A percentile compares a stretch with the other conserved stretches of the same genome.
These are phyloP conservation scores for Ametastegia equiseti DNA, from an alignment of 2,888 invertebrate species.

Conservation along the genomic window DNA sequence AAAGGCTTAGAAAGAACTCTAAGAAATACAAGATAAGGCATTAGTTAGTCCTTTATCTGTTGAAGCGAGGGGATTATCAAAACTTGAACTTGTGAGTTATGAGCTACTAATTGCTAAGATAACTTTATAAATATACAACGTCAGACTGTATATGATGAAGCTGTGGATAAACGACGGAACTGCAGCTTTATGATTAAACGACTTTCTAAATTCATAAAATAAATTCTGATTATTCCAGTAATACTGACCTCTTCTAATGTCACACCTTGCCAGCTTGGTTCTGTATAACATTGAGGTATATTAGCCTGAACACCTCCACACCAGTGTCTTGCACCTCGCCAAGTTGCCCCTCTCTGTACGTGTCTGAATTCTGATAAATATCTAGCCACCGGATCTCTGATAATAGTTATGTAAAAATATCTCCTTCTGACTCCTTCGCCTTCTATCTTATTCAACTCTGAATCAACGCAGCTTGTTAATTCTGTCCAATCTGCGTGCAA, in stretches of 20 bases:
- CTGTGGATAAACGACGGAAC: neutral
- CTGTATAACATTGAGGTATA: conserved; percentile 88
- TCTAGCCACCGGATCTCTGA: conserved; percentile 94
- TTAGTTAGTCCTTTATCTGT: neutral
- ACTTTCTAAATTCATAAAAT: neutral
- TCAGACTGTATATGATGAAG: neutral
- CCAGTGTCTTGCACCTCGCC: conserved; percentile 87
- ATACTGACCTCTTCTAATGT: conserved; percentile 80
- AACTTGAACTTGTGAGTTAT: neutral
- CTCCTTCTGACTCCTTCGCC: conserved; percentile 88
- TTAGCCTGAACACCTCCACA: conserved; percentile 85
- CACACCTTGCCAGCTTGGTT: conserved; percentile 93
- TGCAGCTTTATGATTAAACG: neutral
- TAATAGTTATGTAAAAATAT: conserved; percentile 97
- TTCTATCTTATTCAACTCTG: conserved; percentile 94
- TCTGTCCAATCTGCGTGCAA: conserved; percentile 99
- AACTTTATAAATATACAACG: conserved; percentile 1
- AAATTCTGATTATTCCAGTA: neutral
- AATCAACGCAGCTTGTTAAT: conserved; percentile 93
- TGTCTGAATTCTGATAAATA: conserved; percentile 98
- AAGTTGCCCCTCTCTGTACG: conserved; percentile 97
- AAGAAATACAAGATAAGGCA: conserved; percentile 14
- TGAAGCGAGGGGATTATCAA: conserved; percentile 18
- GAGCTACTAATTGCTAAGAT: conserved; percentile 32
- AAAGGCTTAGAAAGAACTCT: neutral